Evolutionary conservation across 2,113 vertebrate genomes (phyloP).

Genomic region (Microtus montanus): DNA sequence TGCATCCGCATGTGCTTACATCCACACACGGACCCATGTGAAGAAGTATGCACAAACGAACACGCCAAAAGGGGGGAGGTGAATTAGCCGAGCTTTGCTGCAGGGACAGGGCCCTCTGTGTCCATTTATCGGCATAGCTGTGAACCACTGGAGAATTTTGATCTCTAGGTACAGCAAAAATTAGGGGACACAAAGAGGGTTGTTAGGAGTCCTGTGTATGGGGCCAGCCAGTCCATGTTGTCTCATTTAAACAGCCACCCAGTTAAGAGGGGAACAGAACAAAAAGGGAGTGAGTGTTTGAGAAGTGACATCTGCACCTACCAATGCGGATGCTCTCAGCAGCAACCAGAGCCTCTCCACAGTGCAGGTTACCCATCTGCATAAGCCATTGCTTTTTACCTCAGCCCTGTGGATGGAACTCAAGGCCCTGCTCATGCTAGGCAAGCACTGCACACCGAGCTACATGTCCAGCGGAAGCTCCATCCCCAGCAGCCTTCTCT

Average conservation of each 20-base stretch:
- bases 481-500: neutral
- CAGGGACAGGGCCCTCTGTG: neutral
- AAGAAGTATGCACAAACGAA: neutral
- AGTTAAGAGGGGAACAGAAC: neutral
- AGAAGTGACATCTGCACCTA: neutral
- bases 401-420: too few relatives aligned
- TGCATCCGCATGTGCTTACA: too few relatives aligned
- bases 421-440: neutral
- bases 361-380: neutral
- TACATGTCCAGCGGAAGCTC: neutral
- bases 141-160: neutral
- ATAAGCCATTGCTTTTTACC: neutral
- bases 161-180: neutral
- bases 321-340: neutral
- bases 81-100: neutral
- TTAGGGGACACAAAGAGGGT: neutral
- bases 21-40: neutral
- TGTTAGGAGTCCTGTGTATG: too few relatives aligned
- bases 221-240: neutral
- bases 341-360: neutral
- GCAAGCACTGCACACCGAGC: neutral
- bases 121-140: neutral
- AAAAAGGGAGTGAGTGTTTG: neutral
- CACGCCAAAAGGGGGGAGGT: neutral
- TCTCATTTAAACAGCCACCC: neutral